These are phyloP conservation scores for Crocallis elinguaria DNA, from an alignment of 2,888 invertebrate genomes.

Conservation along the genomic window DNA sequence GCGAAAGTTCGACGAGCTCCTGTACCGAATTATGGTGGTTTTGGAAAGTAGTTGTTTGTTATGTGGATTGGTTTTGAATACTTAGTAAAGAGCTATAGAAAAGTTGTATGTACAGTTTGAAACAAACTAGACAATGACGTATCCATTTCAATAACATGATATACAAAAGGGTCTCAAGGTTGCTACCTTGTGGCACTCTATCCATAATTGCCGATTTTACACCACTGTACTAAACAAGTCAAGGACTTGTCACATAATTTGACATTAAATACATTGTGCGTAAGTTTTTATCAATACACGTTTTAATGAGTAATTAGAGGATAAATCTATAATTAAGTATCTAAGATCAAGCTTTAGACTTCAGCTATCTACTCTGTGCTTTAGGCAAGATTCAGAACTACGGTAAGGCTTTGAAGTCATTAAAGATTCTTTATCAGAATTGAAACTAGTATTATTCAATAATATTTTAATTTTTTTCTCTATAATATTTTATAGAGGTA, in stretches of 20 bases:
- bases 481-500: too few species aligned
- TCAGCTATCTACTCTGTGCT: too few species aligned
- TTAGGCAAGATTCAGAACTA: too few species aligned
- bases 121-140: not conserved
- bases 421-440: too few species aligned
- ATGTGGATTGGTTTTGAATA: slow-evolving; percentile 9
- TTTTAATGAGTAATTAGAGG: not conserved
- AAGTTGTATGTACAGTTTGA: not conserved
- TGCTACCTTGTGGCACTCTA: slow-evolving; percentile 7
- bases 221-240: not conserved
- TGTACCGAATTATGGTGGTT: slow-evolving; percentile 29
- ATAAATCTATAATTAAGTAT: not conserved
- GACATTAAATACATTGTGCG: too few species aligned
- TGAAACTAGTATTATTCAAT: too few species aligned
- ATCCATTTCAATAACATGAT: not conserved
- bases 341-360: too few species aligned
- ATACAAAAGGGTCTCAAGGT: slow-evolving; percentile 3
- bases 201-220: slow-evolving; percentile 15
- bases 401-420: too few species aligned
- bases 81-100: not conserved
- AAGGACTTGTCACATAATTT: not conserved
- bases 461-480: too few species aligned
- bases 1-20: slow-evolving; percentile 42
- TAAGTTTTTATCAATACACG: not conserved
- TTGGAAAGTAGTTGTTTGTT: slow-evolving; percentile 28